Conservation (phyloP, 2,888 invertebrate species). For the Pinctada fucata region DNA sequence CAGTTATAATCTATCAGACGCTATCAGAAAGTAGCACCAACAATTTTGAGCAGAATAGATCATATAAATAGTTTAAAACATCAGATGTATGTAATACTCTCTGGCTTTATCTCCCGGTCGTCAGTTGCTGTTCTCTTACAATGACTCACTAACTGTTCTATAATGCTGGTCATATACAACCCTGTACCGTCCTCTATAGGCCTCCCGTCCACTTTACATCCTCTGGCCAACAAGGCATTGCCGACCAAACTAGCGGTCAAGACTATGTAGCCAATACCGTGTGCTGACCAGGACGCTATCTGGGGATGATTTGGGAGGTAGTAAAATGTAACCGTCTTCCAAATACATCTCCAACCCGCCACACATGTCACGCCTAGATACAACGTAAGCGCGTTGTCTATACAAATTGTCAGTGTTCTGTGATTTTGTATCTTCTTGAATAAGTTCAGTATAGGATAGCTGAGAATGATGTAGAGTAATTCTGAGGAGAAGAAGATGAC, state of each 20-base stretch:
- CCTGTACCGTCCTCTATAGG: too few species aligned
- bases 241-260: not conserved
- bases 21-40: too few species aligned
- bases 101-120: too few species aligned
- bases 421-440: not conserved
- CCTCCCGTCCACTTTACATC: not conserved
- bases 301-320: not conserved
- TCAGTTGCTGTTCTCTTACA: too few species aligned
- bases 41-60: too few species aligned
- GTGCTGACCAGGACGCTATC: not conserved
- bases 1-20: too few species aligned
- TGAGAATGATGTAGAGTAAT: not conserved
- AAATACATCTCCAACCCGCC: not conserved
- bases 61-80: not conserved
- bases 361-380: not conserved
- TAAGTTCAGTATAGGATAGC: not conserved
- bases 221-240: not conserved
- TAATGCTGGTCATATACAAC: too few species aligned
- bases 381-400: not conserved
- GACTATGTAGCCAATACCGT: not conserved
- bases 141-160: too few species aligned
- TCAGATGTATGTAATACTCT: not conserved
- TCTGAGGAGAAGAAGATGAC: not conserved
- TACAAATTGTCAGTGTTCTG: not conserved
- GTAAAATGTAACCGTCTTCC: not conserved